Evolutionary conservation across 23 tunicate species (phyloP).

Genomic region (Styela plicata): DNA sequence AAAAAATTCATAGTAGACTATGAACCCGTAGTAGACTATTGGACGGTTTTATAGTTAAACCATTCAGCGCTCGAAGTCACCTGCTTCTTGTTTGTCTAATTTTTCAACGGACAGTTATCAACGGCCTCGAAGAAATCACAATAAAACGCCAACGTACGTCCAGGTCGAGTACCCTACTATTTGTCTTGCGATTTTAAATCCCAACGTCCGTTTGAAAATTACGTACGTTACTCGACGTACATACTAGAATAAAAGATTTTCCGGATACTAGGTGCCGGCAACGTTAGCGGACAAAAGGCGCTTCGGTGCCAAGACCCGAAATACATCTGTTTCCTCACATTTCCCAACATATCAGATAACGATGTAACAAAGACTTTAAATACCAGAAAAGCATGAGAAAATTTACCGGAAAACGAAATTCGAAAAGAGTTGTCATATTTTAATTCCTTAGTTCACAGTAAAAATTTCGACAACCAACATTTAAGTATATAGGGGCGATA

Average conservation of each 20-base stretch:
- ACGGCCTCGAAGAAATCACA: neutral
- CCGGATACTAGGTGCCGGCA: neutral
- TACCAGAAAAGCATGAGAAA: neutral
- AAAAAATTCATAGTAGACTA: no score
- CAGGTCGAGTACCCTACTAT: neutral
- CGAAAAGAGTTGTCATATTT: no score
- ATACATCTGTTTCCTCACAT: neutral
- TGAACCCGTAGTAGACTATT: no score
- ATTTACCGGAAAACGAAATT: no score
- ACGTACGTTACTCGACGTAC: neutral
- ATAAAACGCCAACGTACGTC: neutral
- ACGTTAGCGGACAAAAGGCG: neutral
- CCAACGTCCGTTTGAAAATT: neutral
- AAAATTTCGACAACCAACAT: no score
- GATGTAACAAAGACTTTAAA: neutral
- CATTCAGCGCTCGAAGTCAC: neutral
- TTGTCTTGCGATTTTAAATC: neutral
- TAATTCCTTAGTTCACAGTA: no score
- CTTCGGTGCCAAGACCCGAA: neutral
- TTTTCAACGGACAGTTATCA: neutral
- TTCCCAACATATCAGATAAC: neutral
- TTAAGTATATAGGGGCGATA: no score
- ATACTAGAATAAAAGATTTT: neutral
- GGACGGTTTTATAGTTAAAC: neutral
- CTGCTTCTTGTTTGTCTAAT: neutral